Conservation (phyloP, 2,888 invertebrate species). For the Melieria omissa region DNA sequence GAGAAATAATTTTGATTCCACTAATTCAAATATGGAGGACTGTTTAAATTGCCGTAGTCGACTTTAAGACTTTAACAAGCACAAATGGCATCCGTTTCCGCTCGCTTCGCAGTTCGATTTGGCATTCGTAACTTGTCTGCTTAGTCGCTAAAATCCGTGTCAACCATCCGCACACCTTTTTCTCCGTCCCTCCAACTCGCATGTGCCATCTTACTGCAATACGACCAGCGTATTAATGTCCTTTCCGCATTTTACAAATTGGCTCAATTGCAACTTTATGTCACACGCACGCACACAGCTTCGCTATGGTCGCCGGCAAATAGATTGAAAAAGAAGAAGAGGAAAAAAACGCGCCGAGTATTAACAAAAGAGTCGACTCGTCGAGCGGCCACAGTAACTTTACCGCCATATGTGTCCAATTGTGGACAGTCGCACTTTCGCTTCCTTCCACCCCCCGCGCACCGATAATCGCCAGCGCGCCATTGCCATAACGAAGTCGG, state of each 20-base stretch:
- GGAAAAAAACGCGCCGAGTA: slow-evolving; percentile 13
- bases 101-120: neutral
- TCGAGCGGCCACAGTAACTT: slow-evolving; percentile 37
- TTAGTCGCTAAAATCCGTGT: no score
- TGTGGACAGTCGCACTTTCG: slow-evolving; percentile 43
- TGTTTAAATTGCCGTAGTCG: no score
- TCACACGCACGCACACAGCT: slow-evolving; percentile 51
- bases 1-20: no score
- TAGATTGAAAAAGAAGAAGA: slow-evolving; percentile 21
- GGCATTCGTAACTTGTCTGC: neutral
- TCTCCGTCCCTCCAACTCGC: no score
- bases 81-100: slow-evolving; percentile 13
- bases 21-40: no score
- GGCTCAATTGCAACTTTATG: slow-evolving; percentile 67
- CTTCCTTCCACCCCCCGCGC: slow-evolving; percentile 15
- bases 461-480: slow-evolving; percentile 34
- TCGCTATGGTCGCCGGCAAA: slow-evolving; percentile 14
- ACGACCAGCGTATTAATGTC: slow-evolving; percentile 52
- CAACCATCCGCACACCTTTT: no score
- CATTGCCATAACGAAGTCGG: slow-evolving; percentile 35
- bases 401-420: slow-evolving; percentile 61
- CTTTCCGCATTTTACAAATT: slow-evolving; percentile 64
- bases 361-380: slow-evolving; percentile 32
- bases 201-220: no score
- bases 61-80: no score